Base-by-base conservation (phyloP, 2,113 vertebrate species). In the Myiagra hebetior region DNA sequence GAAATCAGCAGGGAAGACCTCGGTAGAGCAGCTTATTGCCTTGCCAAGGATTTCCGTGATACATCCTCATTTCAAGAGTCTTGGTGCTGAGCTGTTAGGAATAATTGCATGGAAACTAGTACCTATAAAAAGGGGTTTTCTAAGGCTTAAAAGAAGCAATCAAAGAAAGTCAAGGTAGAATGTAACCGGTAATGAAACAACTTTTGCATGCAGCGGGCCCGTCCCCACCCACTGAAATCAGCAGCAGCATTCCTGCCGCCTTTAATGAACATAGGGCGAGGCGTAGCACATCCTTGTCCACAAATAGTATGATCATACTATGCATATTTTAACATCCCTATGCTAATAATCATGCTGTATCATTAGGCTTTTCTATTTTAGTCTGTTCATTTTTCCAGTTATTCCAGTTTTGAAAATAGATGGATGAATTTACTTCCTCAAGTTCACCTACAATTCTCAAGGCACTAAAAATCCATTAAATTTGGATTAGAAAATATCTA, bases 351-450 rank as follows among this genome's bases (percentile, higher is more conserved):
- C 39, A 15, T 10, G 9, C 65, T n/a, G 24, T 72, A 60, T 64
- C 87, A 69, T 63, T 85, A 74, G 22, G 39, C 46, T 56, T 26
- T 37, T 44, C 68, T 95, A 47, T 62, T 92, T 87, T 35, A 49
- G 39, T 56, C 70, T 59, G 35, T 83, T 91, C 19, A 75, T 81
- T 78, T 92, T 96, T 68, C 93, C 82, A 88, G 93, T 90, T 78
- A 79, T 72, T 94, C 87, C 89, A 52, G 86, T 77, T 75, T 39
- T 47, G 47, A 49, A 84, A 86, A 59, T 2, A n/a, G 73, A 44
- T 33, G 37, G 39, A 60, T 23, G 15, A 11, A 59, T 84, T 83
- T 47, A 70, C 47, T 69, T 89, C 64, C 83, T 89, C 68, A 50
- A 28, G 56, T 70, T 86, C 72, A 77, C 22, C 50, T n/a, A 41